These are phyloP conservation scores for Myotis davidii DNA, from an alignment of 2,113 vertebrate species.

Conservation along the genomic window DNA sequence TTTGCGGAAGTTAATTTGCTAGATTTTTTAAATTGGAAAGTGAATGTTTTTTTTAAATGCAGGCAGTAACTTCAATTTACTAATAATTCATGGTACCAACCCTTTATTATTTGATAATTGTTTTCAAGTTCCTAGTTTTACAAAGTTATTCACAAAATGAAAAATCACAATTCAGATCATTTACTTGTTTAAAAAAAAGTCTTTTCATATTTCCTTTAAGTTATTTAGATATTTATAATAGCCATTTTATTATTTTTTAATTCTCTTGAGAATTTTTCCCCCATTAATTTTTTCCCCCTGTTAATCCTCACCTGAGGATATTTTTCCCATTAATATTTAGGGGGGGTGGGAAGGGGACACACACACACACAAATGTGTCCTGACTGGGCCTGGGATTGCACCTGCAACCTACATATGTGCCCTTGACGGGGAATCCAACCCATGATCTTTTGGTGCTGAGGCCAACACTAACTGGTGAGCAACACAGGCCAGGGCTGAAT, in stretches of 20 bases:
- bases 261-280: neutral
- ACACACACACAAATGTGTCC: no score
- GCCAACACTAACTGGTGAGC: neutral
- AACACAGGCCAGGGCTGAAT: neutral
- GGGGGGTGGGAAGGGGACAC: neutral
- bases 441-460: neutral
- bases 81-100: neutral
- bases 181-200: neutral
- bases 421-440: neutral
- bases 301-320: neutral
- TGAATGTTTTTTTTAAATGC: neutral
- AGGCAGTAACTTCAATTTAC: neutral
- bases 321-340: neutral
- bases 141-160: neutral
- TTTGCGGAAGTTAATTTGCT: constrained; percentile 5
- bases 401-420: neutral
- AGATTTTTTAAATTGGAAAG: neutral
- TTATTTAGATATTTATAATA: neutral
- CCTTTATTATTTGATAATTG: neutral
- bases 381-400: neutral
- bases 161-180: neutral
- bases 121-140: neutral
- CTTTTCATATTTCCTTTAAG: neutral
- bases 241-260: neutral
- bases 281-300: no score